Base-by-base conservation (phyloP, 1,140 invertebrate genomes). In the Lepidurus arcticus region DNA sequence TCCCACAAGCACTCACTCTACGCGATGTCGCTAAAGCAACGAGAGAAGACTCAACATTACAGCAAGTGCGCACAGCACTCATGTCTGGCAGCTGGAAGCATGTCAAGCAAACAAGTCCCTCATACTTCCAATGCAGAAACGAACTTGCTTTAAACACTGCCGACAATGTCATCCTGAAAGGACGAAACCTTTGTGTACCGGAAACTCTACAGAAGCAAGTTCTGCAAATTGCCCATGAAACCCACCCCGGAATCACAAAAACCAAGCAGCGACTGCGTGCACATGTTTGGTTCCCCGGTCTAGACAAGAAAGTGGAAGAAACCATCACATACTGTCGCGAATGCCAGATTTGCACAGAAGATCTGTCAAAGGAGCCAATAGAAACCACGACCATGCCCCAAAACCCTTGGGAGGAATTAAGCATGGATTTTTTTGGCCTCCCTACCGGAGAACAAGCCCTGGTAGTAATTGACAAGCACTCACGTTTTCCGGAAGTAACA, bases 271-370 rank as follows among this genome's bases (percentile, higher is more conserved):
- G 83, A 8, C 24, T 84, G 6, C 47, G 82, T n/a, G 80, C 81
- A 74, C 83, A 83, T 76, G 81, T 84, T 1, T 84, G 81, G 82
- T 84, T 82, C 75, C 83, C 82, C 42, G 77, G 80, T 11, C 81
- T 83, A n/a, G 82, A 84, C 78, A 78, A 78, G 74, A 9, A 78
- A 21, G 82, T 83, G 10, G 82, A 84, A 79, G 13, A 80, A 21
- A 24, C 47, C 45, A 76, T 82, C 10, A 80, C 81, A 79, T 44
- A 26, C 6, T 84, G 82, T 78, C 77, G 82, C 16, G 80, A 80
- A 10, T 83, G 83, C 80, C 78, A 81, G 78, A 76, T 80, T 10
- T 43, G 73, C 8, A 74, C 78, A 45, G 78, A 78, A 42, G 42
- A 26, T 7, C 47, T 24, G 10, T 43, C 13, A 73, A 65, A 73